Percentiles rank a stretch among this genome's conserved stretches.
phyloP scores from a whole-genome alignment of 1,140 invertebrate genomes.

The Probaryconus sp. region DNA sequence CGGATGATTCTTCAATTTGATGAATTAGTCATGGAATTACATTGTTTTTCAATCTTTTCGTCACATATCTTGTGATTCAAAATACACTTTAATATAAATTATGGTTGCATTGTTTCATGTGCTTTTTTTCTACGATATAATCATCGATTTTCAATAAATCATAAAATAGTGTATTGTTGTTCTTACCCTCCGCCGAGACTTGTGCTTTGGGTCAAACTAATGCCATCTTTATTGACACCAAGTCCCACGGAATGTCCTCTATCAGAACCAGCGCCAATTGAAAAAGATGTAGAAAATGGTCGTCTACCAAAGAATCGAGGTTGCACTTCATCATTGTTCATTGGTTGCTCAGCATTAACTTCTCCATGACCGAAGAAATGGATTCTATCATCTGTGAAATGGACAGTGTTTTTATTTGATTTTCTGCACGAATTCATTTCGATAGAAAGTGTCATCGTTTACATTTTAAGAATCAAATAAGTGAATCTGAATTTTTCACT shows the following conservation, averaged over 20 bases:
- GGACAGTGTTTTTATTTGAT: constrained; percentile 3
- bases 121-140: too few species aligned
- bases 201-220: constrained; percentile 71
- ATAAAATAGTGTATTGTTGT: constrained; percentile 5
- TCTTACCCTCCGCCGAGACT: constrained; percentile 66
- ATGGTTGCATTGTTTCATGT: too few species aligned
- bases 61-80: neutral
- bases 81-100: too few species aligned
- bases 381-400: constrained; percentile 61
- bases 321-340: constrained; percentile 53
- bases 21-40: constrained; percentile 29
- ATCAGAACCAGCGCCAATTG: constrained; percentile 62
- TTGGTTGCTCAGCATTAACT: constrained; percentile 65
- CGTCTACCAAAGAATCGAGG: constrained; percentile 68
- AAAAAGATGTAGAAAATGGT: constrained; percentile 70
- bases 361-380: constrained; percentile 51
- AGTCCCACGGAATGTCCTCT: constrained; percentile 71
- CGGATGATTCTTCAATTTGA: constrained; percentile 29
- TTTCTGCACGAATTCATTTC: neutral
- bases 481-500: too few species aligned
- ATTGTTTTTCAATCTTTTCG: constrained; percentile 7
- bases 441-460: too few species aligned
- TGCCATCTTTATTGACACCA: constrained; percentile 63
- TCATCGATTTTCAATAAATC: neutral
- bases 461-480: too few species aligned